These are phyloP conservation scores for Ficedula albicollis DNA, from an alignment of 2,797 vertebrate species.

Conservation along the genomic window DNA sequence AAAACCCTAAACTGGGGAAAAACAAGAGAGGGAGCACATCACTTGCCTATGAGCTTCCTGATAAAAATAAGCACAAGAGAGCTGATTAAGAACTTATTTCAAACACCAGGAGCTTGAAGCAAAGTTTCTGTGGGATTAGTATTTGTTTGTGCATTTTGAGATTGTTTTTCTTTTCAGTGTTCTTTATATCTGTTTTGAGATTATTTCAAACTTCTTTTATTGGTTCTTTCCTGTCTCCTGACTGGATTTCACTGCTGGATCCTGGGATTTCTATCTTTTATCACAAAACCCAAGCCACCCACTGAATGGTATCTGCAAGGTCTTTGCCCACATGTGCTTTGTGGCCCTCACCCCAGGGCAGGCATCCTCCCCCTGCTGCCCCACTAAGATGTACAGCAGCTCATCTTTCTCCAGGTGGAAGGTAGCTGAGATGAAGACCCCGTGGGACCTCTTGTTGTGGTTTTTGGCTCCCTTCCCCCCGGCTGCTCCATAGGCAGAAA, in stretches of 20 bases:
- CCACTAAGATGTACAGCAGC: conserved; percentile 86
- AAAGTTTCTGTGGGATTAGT: neutral
- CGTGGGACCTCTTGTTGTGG: conserved; percentile 85
- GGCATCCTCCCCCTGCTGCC: conserved; percentile 91
- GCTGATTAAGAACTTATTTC: neutral
- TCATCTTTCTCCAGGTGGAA: conserved; percentile 88
- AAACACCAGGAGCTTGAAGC: conserved; percentile 8
- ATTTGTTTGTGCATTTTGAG: neutral
- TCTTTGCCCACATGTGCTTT: neutral
- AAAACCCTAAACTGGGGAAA: neutral
- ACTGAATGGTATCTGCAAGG: neutral
- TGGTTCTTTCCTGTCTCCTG: neutral
- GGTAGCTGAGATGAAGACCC: conserved; percentile 88
- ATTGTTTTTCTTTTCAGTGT: conserved; percentile 32
- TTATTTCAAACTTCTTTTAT: neutral
- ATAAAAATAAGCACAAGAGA: conserved; percentile 37
- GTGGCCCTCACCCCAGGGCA: conserved; percentile 83
- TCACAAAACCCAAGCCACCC: neutral
- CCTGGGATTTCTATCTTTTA: neutral
- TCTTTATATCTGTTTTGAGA: neutral
- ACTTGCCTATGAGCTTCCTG: neutral
- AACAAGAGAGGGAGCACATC: neutral
- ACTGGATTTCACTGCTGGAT: neutral
- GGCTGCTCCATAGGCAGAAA: conserved; percentile 89
- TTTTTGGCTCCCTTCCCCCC: conserved; percentile 92